A percentile compares a stretch with the other conserved stretches of the same genome.
Evolutionary conservation across 2,113 vertebrate genomes (phyloP).

Genomic region (Zosterops hypoxanthus): DNA sequence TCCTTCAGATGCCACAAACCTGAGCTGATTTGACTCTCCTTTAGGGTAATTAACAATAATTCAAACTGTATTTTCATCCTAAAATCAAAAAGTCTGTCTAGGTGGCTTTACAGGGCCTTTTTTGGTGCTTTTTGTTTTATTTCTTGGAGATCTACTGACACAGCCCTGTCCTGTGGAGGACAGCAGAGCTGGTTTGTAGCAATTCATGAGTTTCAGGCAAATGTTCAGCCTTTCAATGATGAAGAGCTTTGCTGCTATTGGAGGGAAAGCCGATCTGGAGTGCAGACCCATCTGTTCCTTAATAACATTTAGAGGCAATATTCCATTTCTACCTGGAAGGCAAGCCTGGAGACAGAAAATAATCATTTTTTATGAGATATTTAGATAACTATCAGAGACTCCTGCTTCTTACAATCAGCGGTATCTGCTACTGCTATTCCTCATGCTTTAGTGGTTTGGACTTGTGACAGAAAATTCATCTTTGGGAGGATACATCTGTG

Average conservation of each 20-base stretch:
- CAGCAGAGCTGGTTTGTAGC: background rate
- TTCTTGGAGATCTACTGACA: background rate
- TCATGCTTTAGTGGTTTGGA: conserved; percentile 39
- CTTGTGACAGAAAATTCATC: conserved; percentile 43
- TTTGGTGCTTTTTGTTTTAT: background rate
- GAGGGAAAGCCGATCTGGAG: conserved; percentile 21
- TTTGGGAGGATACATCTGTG: conserved; percentile 29
- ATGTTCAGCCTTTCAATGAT: background rate
- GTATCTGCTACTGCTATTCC: conserved; percentile 1
- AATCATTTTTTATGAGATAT: conserved; percentile 47
- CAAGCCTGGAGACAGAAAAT: conserved; percentile 46
- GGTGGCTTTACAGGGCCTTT: background rate
- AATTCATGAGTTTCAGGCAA: conserved; percentile 23
- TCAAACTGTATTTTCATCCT: background rate
- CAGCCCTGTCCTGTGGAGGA: background rate
- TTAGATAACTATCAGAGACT: conserved; percentile 50
- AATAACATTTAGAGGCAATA: conserved; percentile 46
- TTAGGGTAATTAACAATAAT: background rate
- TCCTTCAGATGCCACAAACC: background rate
- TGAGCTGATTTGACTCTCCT: background rate
- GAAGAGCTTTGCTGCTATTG: background rate
- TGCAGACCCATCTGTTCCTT: conserved; percentile 50
- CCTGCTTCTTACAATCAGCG: conserved; percentile 20
- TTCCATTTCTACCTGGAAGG: conserved; percentile 55
- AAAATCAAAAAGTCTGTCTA: background rate